A percentile compares a stretch with the other conserved stretches of the same genome.
phyloP scores from a whole-genome alignment of 2,888 invertebrate species.

The Drosophila rubida region DNA sequence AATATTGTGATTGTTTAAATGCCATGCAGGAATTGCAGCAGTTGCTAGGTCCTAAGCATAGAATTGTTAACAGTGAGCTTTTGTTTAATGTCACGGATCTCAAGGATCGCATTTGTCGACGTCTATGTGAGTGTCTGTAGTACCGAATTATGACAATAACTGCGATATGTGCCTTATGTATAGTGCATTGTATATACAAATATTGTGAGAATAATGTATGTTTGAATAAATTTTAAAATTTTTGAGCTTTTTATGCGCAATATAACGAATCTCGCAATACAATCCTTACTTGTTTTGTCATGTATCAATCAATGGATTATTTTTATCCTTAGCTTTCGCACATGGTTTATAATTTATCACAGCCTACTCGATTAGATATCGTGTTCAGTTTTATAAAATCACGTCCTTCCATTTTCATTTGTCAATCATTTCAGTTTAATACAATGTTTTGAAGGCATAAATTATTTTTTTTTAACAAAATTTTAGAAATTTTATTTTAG shows the following conservation, averaged over 20 bases:
- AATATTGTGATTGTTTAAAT: constrained; percentile 52
- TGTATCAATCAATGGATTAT: no score
- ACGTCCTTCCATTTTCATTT: background rate
- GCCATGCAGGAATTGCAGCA: constrained; percentile 42
- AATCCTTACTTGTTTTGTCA: background rate
- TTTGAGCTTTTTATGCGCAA: background rate
- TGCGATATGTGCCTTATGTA: no score
- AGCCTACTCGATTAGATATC: background rate
- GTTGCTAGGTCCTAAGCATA: constrained; percentile 17
- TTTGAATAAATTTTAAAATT: constrained; percentile 8
- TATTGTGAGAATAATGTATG: background rate
- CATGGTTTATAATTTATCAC: background rate
- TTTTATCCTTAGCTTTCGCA: background rate
- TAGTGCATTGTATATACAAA: background rate
- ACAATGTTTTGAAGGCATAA: constrained; percentile 15
- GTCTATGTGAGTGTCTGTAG: constrained; percentile 17
- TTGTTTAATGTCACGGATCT: constrained; percentile 17
- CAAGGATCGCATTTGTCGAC: constrained; percentile 12
- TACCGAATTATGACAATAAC: background rate
- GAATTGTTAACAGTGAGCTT: constrained; percentile 8
- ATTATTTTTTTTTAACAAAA: constrained; percentile 11
- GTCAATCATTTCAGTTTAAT: background rate
- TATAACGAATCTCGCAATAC: background rate
- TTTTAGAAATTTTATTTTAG: background rate
- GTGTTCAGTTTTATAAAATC: background rate